Base-by-base conservation (phyloP, 2,797 vertebrate genomes). In the Anguilla obscura region DNA sequence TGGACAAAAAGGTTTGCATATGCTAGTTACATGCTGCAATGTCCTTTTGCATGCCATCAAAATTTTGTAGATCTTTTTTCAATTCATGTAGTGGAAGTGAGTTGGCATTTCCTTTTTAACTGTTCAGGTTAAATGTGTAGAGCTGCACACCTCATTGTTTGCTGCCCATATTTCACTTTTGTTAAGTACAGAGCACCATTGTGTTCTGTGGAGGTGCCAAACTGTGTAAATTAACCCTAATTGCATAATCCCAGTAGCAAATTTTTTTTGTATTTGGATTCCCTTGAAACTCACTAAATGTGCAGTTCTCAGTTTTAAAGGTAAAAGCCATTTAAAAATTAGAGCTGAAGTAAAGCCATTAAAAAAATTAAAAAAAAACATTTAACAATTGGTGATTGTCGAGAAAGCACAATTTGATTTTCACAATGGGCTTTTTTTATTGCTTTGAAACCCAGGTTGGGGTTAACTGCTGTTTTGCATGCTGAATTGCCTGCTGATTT, bases 401-500 rank as follows among this genome's bases (percentile, higher is more conserved):
- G 69, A 12, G 30, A 74, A 36, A 74, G 69, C 69, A 74, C 69
- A 74, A 74, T 74, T 74, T 74, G 69, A 74, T 74, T 33, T 74
- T 74, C 24, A 30, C 7, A 74, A 33, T 27, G 66, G 66, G 66
- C 66, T 30, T 71, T 71, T 71, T 63, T 18, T 58, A 69, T 69
- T n/a, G 14, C 63, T 69, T 69, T 69, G 69, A 74, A 33, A 36
- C 27, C 69, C 27, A 30, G 12, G 30, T 74, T 27, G 8, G n/a
- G 27, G 69, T 74, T 74, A 74, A 74, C 69, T 69, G 63, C n/a
- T n/a, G n/a, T n/a, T 27, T 33, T 74, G 69, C 69, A 74, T 74
- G 69, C 96, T 96, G 96, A 93, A 96, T 96, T 94, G 91, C 96
- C 96, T 95, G 94, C 91, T 92, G 94, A 93, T 95, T 74, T 92